A percentile compares a stretch with the other conserved stretches of the same genome.
These are phyloP conservation scores for Drosophila nr. perissopoda DNA, from an alignment of 2,888 invertebrate genomes.

Conservation along the genomic window DNA sequence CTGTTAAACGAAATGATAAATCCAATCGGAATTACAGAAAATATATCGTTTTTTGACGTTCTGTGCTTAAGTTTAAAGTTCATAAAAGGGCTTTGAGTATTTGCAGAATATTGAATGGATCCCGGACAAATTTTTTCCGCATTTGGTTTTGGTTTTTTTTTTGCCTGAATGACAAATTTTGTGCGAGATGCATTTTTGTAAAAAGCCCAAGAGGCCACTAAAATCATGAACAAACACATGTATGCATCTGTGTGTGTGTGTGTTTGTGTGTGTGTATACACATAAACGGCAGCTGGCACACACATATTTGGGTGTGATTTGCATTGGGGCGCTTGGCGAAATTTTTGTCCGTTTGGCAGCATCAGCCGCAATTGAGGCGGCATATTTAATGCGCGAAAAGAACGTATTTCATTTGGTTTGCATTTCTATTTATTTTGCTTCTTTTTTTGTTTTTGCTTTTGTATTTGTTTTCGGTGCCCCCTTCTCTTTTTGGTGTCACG, in stretches of 20 bases:
- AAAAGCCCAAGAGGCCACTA: constrained; percentile 48
- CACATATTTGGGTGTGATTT: constrained; percentile 43
- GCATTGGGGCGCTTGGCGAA: constrained; percentile 43
- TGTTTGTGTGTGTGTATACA: background rate
- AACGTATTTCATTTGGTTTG: constrained; percentile 66
- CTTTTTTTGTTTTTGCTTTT: background rate
- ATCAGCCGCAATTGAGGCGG: constrained; percentile 65
- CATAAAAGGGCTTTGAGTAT: constrained; percentile 7
- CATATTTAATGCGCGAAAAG: constrained; percentile 72
- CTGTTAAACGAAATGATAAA: background rate
- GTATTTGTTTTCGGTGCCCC: background rate
- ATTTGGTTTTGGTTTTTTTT: constrained; percentile 1
- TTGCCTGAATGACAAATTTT: constrained; percentile 64
- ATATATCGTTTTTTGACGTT: background rate
- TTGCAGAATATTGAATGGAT: constrained; percentile 13
- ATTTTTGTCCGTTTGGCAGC: constrained; percentile 46
- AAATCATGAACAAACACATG: constrained; percentile 40
- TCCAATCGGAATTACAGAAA: constrained; percentile 7
- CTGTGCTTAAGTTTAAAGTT: constrained; percentile 1
- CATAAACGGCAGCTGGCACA: constrained; percentile 4
- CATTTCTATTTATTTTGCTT: constrained; percentile 11
- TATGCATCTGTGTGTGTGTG: background rate
- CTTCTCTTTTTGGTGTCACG: constrained; percentile 55
- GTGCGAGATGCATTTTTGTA: constrained; percentile 65
- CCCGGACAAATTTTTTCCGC: background rate